These are phyloP conservation scores for Phragmatobia fuliginosa DNA, from an alignment of 2,888 invertebrate species.

Conservation along the genomic window DNA sequence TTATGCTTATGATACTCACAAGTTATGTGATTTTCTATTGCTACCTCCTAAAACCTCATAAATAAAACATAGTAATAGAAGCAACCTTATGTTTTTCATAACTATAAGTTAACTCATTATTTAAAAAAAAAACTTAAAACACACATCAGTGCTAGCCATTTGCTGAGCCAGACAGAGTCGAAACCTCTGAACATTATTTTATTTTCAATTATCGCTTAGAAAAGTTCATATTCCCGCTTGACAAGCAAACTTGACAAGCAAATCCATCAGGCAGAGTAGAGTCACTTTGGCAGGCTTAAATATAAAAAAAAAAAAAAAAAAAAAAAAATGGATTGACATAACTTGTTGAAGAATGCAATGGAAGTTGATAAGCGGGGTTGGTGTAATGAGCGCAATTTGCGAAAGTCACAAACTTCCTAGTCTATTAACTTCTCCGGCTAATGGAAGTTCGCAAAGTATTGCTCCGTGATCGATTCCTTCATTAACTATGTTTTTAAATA, in stretches of 20 bases:
- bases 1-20: too few relatives aligned
- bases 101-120: too few relatives aligned
- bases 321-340: conserved; percentile 49
- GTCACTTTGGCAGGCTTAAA: too few relatives aligned
- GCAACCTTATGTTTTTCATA: too few relatives aligned
- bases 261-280: too few relatives aligned
- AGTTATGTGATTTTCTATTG: too few relatives aligned
- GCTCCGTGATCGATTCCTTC: conserved; percentile 24
- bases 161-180: neutral
- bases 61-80: too few relatives aligned
- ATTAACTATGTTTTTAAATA: conserved; percentile 20
- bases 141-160: too few relatives aligned
- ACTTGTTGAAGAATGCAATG: conserved; percentile 57
- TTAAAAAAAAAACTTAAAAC: too few relatives aligned
- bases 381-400: conserved; percentile 79
- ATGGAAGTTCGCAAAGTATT: conserved; percentile 60
- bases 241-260: too few relatives aligned
- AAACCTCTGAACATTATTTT: conserved; percentile 11
- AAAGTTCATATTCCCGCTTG: conserved; percentile 42
- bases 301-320: too few relatives aligned
- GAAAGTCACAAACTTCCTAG: conserved; percentile 63
- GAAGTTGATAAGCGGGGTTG: conserved; percentile 48
- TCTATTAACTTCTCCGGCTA: conserved; percentile 54
- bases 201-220: conserved; percentile 44
- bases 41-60: too few relatives aligned